A percentile compares a stretch with the other conserved stretches of the same genome.
Conservation (phyloP, 2,113 vertebrate species). For the Hemichromis elongatus region DNA sequence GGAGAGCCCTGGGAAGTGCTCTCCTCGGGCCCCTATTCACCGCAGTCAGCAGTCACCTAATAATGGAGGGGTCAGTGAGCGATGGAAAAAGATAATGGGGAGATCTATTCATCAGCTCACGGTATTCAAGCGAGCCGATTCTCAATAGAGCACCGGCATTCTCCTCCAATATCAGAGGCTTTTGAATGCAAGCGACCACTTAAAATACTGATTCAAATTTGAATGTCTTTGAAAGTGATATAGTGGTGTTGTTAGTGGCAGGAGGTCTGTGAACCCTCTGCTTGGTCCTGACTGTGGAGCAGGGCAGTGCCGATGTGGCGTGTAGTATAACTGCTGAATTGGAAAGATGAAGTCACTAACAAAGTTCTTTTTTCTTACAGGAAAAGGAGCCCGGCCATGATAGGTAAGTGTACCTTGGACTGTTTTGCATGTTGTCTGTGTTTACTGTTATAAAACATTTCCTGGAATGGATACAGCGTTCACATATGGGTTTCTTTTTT, state of each 20-base stretch:
- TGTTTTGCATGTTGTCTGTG: slow-evolving; percentile 41
- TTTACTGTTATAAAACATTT: not conserved
- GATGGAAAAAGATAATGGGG: slow-evolving; percentile 71
- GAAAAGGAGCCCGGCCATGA: slow-evolving; percentile 42
- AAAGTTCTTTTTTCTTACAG: slow-evolving; percentile 44
- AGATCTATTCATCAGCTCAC: slow-evolving; percentile 61
- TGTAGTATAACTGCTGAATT: not conserved
- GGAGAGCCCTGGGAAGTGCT: slow-evolving; percentile 61
- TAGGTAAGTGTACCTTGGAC: slow-evolving; percentile 58
- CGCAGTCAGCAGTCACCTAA: slow-evolving; percentile 66
- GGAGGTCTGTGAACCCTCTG: not conserved
- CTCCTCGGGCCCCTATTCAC: slow-evolving; percentile 62
- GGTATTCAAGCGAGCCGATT: slow-evolving; percentile 55
- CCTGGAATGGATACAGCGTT: not conserved
- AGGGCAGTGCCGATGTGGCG: not conserved
- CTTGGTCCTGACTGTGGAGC: not conserved
- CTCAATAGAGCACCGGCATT: slow-evolving; percentile 59
- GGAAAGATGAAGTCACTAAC: not conserved
- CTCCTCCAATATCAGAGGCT: slow-evolving; percentile 55
- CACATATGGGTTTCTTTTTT: not conserved
- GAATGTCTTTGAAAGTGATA: slow-evolving; percentile 64
- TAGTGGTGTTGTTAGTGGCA: not conserved
- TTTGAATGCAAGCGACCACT: slow-evolving; percentile 54
- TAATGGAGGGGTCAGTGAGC: slow-evolving; percentile 72
- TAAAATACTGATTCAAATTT: slow-evolving; percentile 55